Percentiles rank a stretch among this genome's conserved stretches.
These are phyloP conservation scores for Cyclophora albipunctata DNA, from an alignment of 2,888 invertebrate species.

Conservation along the genomic window DNA sequence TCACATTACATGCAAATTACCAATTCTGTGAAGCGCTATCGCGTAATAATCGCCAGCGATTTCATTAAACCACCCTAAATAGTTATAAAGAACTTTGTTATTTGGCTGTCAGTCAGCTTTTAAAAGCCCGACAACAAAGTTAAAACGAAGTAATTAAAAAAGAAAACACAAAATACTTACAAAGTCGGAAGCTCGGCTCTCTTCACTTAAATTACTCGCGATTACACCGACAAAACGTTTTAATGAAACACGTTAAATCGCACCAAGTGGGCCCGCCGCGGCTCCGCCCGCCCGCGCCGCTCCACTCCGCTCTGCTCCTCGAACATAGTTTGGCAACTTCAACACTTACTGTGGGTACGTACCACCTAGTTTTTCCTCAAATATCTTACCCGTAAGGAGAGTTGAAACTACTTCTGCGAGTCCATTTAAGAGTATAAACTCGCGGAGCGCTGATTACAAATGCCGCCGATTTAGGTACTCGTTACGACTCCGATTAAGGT, in stretches of 20 bases:
- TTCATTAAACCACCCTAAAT: slow-evolving; percentile 68
- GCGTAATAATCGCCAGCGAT: slow-evolving; percentile 52
- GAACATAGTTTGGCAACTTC: slow-evolving; percentile 64
- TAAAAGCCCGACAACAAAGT: slow-evolving; percentile 72
- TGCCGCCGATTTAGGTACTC: slow-evolving; percentile 63
- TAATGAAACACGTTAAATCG: slow-evolving; percentile 75
- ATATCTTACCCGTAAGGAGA: slow-evolving; percentile 73
- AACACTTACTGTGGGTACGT: slow-evolving; percentile 63
- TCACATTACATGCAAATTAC: slow-evolving; percentile 28
- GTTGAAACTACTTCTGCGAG: slow-evolving; percentile 71
- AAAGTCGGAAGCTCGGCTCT: slow-evolving; percentile 74
- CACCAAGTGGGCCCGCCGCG: slow-evolving; percentile 58
- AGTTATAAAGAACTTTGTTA: slow-evolving; percentile 72
- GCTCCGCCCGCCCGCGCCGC: slow-evolving; percentile 25
- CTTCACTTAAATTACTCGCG: slow-evolving; percentile 75
- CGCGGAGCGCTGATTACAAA: slow-evolving; percentile 66
- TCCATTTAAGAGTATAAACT: slow-evolving; percentile 73
- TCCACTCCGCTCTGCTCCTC: slow-evolving; percentile 30
- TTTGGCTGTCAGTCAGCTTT: slow-evolving; percentile 74
- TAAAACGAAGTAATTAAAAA: slow-evolving; percentile 76
- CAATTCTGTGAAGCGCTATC: slow-evolving; percentile 45
- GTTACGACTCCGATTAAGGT: slow-evolving; percentile 59
- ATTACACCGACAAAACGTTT: slow-evolving; percentile 75
- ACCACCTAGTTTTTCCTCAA: slow-evolving; percentile 70
- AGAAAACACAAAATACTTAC: slow-evolving; percentile 75